phyloP scores from a whole-genome alignment of 2,888 invertebrate species.

The Lasioglossum lativentre region DNA sequence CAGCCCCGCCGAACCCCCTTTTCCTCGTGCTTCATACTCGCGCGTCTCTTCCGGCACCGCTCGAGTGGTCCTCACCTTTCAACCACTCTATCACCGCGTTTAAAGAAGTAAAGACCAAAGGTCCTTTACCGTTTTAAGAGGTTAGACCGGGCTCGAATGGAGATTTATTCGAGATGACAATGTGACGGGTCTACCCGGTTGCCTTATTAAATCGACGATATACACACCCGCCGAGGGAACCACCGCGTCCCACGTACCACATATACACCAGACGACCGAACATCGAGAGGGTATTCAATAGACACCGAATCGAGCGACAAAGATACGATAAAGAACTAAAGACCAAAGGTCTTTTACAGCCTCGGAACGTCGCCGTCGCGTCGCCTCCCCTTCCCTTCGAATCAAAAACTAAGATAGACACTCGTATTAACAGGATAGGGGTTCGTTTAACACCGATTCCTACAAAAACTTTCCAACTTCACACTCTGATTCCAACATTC shows the following conservation, averaged over 20 bases:
- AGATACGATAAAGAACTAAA: slow-evolving; percentile 59
- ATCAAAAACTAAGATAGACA: background rate
- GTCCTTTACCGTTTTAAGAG: slow-evolving; percentile 75
- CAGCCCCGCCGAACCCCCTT: slow-evolving; percentile 66
- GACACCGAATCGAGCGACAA: slow-evolving; percentile 48
- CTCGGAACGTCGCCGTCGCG: background rate
- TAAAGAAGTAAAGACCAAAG: slow-evolving; percentile 84
- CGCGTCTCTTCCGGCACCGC: slow-evolving; percentile 72
- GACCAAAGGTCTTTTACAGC: slow-evolving; percentile 41
- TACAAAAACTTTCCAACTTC: too few species aligned
- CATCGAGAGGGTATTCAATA: slow-evolving; percentile 44
- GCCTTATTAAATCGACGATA: slow-evolving; percentile 56
- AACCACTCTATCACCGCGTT: slow-evolving; percentile 84
- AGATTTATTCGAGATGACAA: slow-evolving; percentile 67
- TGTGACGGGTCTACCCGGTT: slow-evolving; percentile 46
- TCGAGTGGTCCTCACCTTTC: slow-evolving; percentile 81
- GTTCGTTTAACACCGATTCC: too few species aligned
- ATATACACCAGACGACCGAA: slow-evolving; percentile 22
- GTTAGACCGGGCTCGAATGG: slow-evolving; percentile 61
- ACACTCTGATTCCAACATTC: too few species aligned
- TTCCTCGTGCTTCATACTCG: slow-evolving; percentile 54
- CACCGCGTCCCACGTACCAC: background rate
- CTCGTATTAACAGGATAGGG: too few species aligned
- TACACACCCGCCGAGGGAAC: background rate
- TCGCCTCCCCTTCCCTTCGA: background rate